Percentiles rank a stretch among this genome's conserved stretches.
Evolutionary conservation across 2,888 invertebrate species (phyloP).

Genomic region (Graphium colonna): DNA sequence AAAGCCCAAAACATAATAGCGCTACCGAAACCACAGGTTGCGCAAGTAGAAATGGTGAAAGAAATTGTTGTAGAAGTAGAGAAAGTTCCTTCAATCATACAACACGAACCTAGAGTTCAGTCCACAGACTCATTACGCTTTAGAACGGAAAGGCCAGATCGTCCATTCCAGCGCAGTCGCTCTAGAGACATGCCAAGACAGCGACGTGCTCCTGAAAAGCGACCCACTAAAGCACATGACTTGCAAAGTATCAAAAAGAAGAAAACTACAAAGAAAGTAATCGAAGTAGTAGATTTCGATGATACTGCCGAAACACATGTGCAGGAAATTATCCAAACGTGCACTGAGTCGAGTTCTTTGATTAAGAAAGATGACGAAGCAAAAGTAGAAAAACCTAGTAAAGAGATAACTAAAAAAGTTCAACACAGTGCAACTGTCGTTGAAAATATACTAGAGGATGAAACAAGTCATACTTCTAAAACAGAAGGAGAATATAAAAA

Average conservation of each 20-base stretch:
- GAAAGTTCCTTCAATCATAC: conserved; percentile 37
- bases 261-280: conserved; percentile 57
- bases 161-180: conserved; percentile 53
- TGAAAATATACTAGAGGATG: conserved; percentile 37
- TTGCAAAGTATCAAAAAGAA: conserved; percentile 58
- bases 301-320: conserved; percentile 38
- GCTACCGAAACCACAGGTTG: conserved; percentile 61
- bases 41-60: conserved; percentile 60
- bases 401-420: conserved; percentile 47
- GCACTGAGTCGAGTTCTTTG: neutral
- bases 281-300: conserved; percentile 68
- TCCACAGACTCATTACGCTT: conserved; percentile 28
- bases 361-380: conserved; percentile 19
- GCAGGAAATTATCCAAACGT: conserved; percentile 14
- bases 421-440: conserved; percentile 55
- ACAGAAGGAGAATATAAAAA: conserved; percentile 43
- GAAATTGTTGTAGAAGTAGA: conserved; percentile 57
- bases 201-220: conserved; percentile 60
- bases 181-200: conserved; percentile 65
- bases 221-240: conserved; percentile 58
- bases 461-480: conserved; percentile 29
- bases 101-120: conserved; percentile 39
- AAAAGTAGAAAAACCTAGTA: conserved; percentile 26
- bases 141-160: conserved; percentile 35
- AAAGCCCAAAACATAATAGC: conserved; percentile 45